Evolutionary conservation across 2,888 invertebrate species (phyloP).

Genomic region (Heliconius sara): DNA sequence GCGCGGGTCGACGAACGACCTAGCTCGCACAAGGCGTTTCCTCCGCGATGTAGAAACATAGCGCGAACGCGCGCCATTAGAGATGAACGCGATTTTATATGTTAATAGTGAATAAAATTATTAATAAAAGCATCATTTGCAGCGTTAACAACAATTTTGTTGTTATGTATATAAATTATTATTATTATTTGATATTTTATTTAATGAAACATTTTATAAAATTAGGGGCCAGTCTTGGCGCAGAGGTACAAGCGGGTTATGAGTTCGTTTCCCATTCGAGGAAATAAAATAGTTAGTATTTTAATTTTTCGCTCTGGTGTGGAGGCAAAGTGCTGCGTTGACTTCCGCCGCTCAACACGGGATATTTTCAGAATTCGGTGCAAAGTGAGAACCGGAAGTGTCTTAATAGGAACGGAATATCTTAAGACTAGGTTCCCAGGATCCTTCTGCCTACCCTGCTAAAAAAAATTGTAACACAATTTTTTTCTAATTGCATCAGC

Average conservation of each 20-base stretch:
- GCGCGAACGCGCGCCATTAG: constrained; percentile 40
- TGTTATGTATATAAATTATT: neutral
- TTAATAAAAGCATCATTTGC: neutral
- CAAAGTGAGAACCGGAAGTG: too few species aligned
- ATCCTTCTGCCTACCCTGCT: too few species aligned
- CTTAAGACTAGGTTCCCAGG: too few species aligned
- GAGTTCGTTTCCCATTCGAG: too few species aligned
- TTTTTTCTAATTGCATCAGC: neutral
- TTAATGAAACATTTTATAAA: neutral
- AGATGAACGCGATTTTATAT: constrained; percentile 16
- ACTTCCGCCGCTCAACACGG: too few species aligned
- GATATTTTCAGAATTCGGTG: too few species aligned
- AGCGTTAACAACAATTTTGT: neutral
- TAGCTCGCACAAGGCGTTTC: constrained; percentile 64
- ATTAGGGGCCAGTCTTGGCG: too few species aligned
- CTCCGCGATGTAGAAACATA: constrained; percentile 41
- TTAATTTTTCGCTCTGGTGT: too few species aligned
- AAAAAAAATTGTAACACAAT: neutral
- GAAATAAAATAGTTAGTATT: too few species aligned
- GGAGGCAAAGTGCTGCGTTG: too few species aligned
- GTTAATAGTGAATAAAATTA: neutral
- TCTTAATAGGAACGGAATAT: too few species aligned
- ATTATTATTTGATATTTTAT: neutral
- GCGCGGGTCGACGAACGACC: constrained; percentile 81
- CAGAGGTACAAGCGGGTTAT: too few species aligned